Conservation (phyloP, 2,113 vertebrate species). For the Albula goreensis region DNA sequence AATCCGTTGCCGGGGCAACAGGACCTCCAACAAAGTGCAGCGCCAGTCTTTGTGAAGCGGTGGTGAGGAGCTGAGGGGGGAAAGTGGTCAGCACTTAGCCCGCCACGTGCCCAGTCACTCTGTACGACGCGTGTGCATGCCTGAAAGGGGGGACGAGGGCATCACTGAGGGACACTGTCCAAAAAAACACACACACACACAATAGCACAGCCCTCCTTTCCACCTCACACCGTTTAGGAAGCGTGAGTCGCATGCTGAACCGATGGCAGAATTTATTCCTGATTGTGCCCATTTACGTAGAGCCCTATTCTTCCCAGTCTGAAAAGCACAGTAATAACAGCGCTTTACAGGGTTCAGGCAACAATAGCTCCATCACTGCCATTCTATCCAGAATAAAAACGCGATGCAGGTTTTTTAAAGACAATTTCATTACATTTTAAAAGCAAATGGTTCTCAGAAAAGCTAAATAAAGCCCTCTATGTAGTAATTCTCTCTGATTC, state of each 20-base stretch:
- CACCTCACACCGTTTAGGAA: background rate
- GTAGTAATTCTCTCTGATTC: too few relatives aligned
- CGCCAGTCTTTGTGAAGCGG: constrained; percentile 30
- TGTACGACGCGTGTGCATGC: background rate
- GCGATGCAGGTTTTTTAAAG: too few relatives aligned
- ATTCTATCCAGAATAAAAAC: too few relatives aligned
- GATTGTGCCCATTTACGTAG: background rate
- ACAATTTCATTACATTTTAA: too few relatives aligned
- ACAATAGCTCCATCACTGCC: too few relatives aligned
- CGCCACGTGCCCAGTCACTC: background rate
- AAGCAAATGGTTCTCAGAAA: too few relatives aligned
- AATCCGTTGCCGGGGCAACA: constrained; percentile 73
- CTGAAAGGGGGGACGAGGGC: background rate
- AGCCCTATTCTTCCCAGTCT: background rate
- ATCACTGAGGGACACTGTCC: background rate
- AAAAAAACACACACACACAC: background rate
- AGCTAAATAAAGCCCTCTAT: too few relatives aligned
- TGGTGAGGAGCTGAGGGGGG: background rate
- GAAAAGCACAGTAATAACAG: background rate
- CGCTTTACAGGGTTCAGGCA: too few relatives aligned
- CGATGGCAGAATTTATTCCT: background rate
- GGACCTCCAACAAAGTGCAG: constrained; percentile 47
- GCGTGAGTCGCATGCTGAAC: background rate
- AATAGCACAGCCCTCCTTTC: background rate
- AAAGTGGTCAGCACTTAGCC: background rate